Evolutionary conservation across 2,113 vertebrate genomes (phyloP).

Genomic region (Sturnus vulgaris): DNA sequence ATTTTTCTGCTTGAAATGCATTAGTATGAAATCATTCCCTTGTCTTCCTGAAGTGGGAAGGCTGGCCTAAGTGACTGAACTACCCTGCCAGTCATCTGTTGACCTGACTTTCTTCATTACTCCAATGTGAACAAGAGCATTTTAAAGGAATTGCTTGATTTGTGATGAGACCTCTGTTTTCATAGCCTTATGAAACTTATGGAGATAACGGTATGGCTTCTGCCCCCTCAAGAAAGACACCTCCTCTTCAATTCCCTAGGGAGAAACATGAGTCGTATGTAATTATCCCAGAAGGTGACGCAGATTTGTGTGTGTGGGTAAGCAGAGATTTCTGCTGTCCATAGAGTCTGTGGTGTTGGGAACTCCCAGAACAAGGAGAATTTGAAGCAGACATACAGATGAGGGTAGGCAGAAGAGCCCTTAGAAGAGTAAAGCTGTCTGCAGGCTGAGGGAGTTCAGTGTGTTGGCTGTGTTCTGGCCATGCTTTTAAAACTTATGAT

Average conservation of each 20-base stretch:
- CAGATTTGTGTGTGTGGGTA: background rate
- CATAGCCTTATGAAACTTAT: background rate
- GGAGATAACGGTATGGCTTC: background rate
- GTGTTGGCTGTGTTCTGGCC: background rate
- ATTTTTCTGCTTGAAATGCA: conserved; percentile 58
- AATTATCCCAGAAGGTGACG: conserved; percentile 19
- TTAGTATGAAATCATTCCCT: conserved; percentile 34
- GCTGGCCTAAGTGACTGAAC: background rate
- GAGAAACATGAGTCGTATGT: conserved; percentile 15
- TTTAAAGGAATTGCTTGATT: background rate
- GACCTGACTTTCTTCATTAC: background rate
- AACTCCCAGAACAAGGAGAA: background rate
- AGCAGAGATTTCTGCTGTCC: conserved; percentile 44
- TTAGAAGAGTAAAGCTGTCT: background rate
- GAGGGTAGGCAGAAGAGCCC: background rate
- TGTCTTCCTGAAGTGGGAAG: conserved; percentile 31
- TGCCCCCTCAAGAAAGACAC: conserved; percentile 34
- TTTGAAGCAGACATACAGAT: background rate
- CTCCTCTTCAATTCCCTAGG: conserved; percentile 21
- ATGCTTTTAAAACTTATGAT: background rate
- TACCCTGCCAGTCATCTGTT: background rate
- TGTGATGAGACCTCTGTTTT: background rate
- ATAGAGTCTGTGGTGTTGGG: background rate
- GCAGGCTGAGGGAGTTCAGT: background rate
- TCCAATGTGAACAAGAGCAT: background rate